Conservation (phyloP, 2,113 vertebrate genomes). For the Todiramphus chloris region DNA sequence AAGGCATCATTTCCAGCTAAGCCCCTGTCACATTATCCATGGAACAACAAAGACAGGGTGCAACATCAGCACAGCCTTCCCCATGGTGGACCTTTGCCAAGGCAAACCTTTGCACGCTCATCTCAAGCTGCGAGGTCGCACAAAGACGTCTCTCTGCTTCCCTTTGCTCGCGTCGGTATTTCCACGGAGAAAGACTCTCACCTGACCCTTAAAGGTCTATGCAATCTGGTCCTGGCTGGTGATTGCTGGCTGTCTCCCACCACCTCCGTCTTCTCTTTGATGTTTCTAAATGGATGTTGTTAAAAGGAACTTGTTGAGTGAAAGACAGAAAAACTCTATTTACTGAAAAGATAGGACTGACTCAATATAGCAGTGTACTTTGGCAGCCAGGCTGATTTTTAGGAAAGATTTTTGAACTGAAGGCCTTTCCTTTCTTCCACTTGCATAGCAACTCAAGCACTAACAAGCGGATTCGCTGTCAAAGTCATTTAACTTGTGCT, state of each 20-base stretch:
- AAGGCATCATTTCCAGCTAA: constrained; percentile 57
- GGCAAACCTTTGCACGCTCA: background rate
- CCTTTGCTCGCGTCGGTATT: background rate
- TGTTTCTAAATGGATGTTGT: constrained; percentile 42
- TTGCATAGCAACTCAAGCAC: background rate
- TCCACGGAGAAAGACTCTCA: constrained; percentile 48
- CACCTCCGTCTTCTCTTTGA: constrained; percentile 59
- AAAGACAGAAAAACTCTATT: background rate
- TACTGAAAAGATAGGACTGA: background rate
- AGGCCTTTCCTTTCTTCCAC: background rate
- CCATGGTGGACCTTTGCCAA: constrained; percentile 49
- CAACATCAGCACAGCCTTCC: constrained; percentile 6
- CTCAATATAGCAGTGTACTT: background rate
- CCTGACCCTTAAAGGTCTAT: constrained; percentile 53
- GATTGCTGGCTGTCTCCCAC: constrained; percentile 2
- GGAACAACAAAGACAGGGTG: constrained; percentile 51
- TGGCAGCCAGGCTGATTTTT: constrained; percentile 7
- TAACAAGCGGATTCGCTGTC: constrained; percentile 13
- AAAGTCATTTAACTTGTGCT: background rate
- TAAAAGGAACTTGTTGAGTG: constrained; percentile 28
- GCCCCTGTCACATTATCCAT: constrained; percentile 11
- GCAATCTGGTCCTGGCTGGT: background rate
- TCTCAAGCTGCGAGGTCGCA: constrained; percentile 7
- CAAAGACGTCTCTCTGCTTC: constrained; percentile 13
- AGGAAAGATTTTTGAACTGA: background rate